A percentile compares a stretch with the other conserved stretches of the same genome.
Evolutionary conservation across 2,113 vertebrate species (phyloP).

Genomic region (Aplodontia rufa): DNA sequence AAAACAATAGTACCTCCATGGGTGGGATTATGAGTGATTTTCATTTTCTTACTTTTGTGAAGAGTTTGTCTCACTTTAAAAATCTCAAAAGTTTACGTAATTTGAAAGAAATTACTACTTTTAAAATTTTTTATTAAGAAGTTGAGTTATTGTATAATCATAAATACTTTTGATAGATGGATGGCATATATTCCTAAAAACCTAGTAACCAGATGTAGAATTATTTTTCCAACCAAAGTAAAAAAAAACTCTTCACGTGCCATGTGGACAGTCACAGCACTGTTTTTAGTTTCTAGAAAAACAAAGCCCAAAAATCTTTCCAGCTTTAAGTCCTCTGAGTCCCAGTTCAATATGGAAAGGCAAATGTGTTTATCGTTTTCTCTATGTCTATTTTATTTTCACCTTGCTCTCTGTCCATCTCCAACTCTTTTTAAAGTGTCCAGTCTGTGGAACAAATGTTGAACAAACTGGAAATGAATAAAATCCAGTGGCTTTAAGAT

Average conservation of each 20-base stretch:
- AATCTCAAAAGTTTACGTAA: background rate
- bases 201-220: slow-evolving; percentile 21
- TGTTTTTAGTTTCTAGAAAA: slow-evolving; percentile 32
- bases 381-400: background rate
- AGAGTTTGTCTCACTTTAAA: background rate
- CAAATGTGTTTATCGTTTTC: slow-evolving; percentile 30
- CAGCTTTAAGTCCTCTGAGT: background rate
- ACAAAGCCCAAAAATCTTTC: slow-evolving; percentile 33
- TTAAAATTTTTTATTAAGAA: too few species aligned
- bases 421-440: slow-evolving; percentile 65
- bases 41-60: slow-evolving; percentile 37
- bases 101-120: slow-evolving; percentile 20
- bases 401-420: slow-evolving; percentile 38
- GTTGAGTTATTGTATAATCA: too few species aligned
- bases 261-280: background rate
- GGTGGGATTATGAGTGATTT: background rate
- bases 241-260: background rate
- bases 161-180: background rate
- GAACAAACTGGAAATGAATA: slow-evolving; percentile 75
- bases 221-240: background rate
- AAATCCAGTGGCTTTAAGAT: slow-evolving; percentile 72
- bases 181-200: background rate
- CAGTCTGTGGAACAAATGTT: slow-evolving; percentile 68
- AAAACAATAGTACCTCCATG: too few species aligned
- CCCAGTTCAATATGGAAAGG: slow-evolving; percentile 12